Base-by-base conservation (phyloP, 2,888 invertebrate species). In the Phengaris arion region DNA sequence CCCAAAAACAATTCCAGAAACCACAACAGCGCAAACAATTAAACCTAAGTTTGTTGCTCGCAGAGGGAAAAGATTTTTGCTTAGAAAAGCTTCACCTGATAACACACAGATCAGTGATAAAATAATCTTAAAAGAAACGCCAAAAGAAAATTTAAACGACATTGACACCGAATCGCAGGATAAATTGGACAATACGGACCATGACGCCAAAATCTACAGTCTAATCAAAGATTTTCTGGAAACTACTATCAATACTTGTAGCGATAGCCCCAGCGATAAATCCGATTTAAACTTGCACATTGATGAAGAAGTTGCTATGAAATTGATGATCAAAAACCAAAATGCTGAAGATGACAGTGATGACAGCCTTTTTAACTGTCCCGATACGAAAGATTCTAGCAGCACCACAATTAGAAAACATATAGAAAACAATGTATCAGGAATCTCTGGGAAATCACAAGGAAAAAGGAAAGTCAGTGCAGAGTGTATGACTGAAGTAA, bases 131-230 rank as follows among this genome's bases (percentile, higher is more conserved):
- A 52, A 12, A 52, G 52, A 22, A 64, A 64, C 10, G 5, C 35
- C 64, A 2, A 6, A 12, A 6, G 64, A 64, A 45, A 13, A 64
- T 45, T 13, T 6, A 35, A 6, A 64, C 12, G 22, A 64, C 12
- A 64, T 64, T 64, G 35, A 64, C 35, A 12, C 64, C 6, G 12
- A 64, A 45, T 64, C 35, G 6, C 6, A 35, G 5, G 64, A 13
- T 10, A 13, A 35, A 7, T 12, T 64, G 15, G 64, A 64, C 35
- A 10, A 22, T 22, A 64, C 64, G 6, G 12, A 35, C 6, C 6
- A 64, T 64, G 64, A 64, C 12, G 64, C 64, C 6, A 64, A 64
- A 64, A 64, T 64, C 10, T 64, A 64, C 35, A 64, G 35, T 2
- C 64, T 64, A 0, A 64, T 64, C 7, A 35, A 45, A 64, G 64